These are phyloP conservation scores for Poeciliopsis infans DNA, from an alignment of 2,797 vertebrate species.

Conservation along the genomic window DNA sequence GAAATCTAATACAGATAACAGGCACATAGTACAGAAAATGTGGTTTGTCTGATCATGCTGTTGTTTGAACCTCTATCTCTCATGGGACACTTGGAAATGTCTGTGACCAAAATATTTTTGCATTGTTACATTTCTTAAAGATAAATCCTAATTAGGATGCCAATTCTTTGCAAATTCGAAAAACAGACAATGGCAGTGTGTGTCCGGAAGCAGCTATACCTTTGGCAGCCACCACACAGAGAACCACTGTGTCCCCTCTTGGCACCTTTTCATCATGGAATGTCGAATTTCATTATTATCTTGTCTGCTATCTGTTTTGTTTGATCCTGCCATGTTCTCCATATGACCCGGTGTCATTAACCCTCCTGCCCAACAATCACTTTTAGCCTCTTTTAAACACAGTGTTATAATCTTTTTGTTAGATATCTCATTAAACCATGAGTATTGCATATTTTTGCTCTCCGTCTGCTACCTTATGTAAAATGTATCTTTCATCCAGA, in stretches of 20 bases:
- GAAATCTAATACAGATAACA: neutral
- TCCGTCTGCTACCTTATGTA: constrained; percentile 1
- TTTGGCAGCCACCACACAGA: neutral
- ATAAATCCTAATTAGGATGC: neutral
- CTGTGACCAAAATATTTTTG: neutral
- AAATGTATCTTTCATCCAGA: constrained; percentile 18
- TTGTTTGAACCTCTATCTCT: neutral
- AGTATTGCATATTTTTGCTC: constrained; percentile 5
- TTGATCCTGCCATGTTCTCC: constrained; percentile 23
- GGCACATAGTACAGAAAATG: neutral
- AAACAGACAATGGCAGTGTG: neutral
- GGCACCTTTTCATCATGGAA: constrained; percentile 20
- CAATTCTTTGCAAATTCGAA: neutral
- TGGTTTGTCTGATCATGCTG: neutral
- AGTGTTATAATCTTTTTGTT: constrained; percentile 44
- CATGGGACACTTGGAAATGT: too few species aligned
- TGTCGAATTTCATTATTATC: constrained; percentile 44
- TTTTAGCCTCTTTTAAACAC: constrained; percentile 36
- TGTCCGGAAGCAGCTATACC: neutral
- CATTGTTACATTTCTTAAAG: neutral
- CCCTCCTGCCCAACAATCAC: constrained; percentile 22
- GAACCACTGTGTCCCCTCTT: neutral
- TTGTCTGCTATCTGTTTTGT: constrained; percentile 29
- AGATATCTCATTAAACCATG: constrained; percentile 46
- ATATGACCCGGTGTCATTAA: constrained; percentile 14